Evolutionary conservation across 1,140 invertebrate species (phyloP).

Genomic region (Orchestia grillus): DNA sequence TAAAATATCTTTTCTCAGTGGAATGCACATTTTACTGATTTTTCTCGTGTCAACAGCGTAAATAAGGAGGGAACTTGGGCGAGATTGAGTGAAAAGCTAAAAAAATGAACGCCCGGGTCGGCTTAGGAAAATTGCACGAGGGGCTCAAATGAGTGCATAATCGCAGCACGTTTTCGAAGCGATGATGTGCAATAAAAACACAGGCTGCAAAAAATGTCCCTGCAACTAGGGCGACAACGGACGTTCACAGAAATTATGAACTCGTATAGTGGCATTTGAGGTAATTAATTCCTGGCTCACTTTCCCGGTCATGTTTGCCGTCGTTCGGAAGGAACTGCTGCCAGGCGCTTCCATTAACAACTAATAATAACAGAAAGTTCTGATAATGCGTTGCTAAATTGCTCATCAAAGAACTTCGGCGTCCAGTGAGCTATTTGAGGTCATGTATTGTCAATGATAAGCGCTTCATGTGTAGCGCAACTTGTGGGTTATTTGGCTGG

Average conservation of each 20-base stretch:
- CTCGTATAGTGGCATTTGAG: background rate
- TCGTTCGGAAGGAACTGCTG: background rate
- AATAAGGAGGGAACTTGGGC: background rate
- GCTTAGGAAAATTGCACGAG: background rate
- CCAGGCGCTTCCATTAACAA: background rate
- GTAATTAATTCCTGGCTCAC: background rate
- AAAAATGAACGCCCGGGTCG: background rate
- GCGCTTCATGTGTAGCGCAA: background rate
- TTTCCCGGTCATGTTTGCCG: background rate
- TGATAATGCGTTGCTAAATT: background rate
- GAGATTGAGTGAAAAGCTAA: background rate
- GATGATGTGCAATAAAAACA: too few species aligned
- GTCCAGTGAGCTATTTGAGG: background rate
- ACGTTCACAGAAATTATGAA: background rate
- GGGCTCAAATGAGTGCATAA: background rate
- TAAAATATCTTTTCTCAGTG: background rate
- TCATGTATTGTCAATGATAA: background rate
- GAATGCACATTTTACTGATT: background rate
- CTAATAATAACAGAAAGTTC: background rate
- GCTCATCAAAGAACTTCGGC: background rate
- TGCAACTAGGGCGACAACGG: too few species aligned
- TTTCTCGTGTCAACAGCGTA: background rate
- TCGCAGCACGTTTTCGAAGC: background rate
- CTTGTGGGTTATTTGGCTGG: background rate
- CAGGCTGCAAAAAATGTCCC: too few species aligned